Percentiles rank a stretch among this genome's conserved stretches.
These are phyloP conservation scores for Clarias magur DNA, from an alignment of 2,113 vertebrate genomes.

Conservation along the genomic window DNA sequence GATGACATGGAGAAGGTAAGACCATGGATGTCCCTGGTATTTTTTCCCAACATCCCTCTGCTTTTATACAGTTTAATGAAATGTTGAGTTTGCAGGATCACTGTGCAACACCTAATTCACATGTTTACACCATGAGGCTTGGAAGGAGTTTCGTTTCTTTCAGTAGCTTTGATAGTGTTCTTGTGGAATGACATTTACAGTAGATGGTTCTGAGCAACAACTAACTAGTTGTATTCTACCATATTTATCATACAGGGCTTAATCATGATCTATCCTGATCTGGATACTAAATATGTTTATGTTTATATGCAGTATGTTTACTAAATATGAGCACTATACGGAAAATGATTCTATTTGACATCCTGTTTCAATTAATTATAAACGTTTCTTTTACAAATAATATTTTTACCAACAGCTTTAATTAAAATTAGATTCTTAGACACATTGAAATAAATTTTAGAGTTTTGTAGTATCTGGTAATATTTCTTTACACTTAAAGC, in stretches of 20 bases:
- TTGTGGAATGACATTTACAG: neutral
- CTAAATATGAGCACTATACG: neutral
- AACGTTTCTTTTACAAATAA: neutral
- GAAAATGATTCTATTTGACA: neutral
- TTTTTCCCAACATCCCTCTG: neutral
- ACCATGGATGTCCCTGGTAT: neutral
- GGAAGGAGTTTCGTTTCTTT: neutral
- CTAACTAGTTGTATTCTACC: neutral
- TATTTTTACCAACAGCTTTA: neutral
- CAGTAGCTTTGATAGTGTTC: neutral
- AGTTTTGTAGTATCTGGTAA: neutral
- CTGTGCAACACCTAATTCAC: neutral
- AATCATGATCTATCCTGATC: neutral
- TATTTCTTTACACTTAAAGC: neutral
- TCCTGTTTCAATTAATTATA: neutral
- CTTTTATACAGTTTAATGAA: neutral
- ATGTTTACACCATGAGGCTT: neutral
- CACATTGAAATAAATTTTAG: neutral
- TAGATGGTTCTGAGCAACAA: neutral
- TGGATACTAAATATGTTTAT: neutral
- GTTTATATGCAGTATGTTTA: neutral
- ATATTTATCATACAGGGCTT: neutral
- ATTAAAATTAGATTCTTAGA: neutral
- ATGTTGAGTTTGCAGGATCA: neutral
- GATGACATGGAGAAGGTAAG: conserved; percentile 84